These are phyloP conservation scores for Etheostoma spectabile DNA, from an alignment of 2,113 vertebrate species.

Conservation along the genomic window DNA sequence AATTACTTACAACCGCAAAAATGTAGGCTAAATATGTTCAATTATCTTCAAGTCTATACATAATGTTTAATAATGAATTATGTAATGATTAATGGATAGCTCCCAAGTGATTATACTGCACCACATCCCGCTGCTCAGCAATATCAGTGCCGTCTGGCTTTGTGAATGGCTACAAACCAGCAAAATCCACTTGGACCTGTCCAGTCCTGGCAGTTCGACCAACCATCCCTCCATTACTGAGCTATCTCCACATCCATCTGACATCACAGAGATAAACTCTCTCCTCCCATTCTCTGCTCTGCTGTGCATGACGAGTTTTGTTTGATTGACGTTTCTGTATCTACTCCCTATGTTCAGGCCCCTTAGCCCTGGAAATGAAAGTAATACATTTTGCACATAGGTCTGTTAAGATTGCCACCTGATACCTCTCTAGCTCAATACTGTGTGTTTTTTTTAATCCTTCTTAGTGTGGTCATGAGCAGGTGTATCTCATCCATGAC, in stretches of 20 bases:
- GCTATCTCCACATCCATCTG: constrained; percentile 26
- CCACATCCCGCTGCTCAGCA: background rate
- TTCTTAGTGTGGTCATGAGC: constrained; percentile 32
- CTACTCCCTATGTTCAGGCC: constrained; percentile 24
- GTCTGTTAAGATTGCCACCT: constrained; percentile 45
- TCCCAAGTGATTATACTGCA: background rate
- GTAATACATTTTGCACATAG: constrained; percentile 46
- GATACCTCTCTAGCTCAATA: background rate
- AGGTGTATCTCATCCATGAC: constrained; percentile 36
- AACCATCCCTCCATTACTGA: background rate
- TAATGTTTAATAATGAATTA: constrained; percentile 10
- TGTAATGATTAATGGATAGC: constrained; percentile 7
- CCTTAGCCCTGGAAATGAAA: constrained; percentile 44
- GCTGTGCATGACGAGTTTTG: constrained; percentile 20
- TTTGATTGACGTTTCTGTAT: constrained; percentile 59
- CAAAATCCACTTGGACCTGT: background rate
- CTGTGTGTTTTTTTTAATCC: constrained; percentile 27
- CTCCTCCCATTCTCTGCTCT: constrained; percentile 17
- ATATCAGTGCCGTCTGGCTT: background rate
- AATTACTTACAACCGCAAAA: background rate
- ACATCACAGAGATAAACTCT: constrained; percentile 29
- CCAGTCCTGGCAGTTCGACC: background rate
- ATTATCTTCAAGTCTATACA: constrained; percentile 9
- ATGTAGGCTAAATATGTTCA: background rate
- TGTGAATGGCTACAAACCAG: background rate